These are phyloP conservation scores for Melanchra persicariae DNA, from an alignment of 2,888 invertebrate genomes.

Conservation along the genomic window DNA sequence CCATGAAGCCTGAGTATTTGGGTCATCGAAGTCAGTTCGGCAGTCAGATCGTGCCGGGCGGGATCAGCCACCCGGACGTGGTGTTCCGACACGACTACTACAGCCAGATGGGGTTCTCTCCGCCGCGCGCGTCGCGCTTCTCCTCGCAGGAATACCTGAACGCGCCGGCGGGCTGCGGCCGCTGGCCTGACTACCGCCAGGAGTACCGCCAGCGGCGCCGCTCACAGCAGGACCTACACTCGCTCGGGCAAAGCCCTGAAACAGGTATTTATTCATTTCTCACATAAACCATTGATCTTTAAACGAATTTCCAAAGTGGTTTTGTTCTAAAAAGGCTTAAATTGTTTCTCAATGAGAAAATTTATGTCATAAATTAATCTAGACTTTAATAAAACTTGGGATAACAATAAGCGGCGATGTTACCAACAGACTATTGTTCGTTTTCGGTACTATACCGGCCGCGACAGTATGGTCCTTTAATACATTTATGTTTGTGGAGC, in stretches of 20 bases:
- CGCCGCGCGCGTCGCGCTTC: constrained; percentile 85
- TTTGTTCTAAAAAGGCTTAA: constrained; percentile 14
- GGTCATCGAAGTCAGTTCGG: constrained; percentile 84
- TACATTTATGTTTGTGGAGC: constrained; percentile 53
- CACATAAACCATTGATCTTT: neutral
- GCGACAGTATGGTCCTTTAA: constrained; percentile 27
- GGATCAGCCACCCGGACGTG: constrained; percentile 86
- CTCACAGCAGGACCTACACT: constrained; percentile 88
- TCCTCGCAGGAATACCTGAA: constrained; percentile 89
- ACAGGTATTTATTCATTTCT: constrained; percentile 78
- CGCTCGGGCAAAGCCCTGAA: constrained; percentile 85
- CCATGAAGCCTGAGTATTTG: constrained; percentile 84
- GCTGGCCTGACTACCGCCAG: constrained; percentile 86
- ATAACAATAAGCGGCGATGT: constrained; percentile 26
- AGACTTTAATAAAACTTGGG: constrained; percentile 6
- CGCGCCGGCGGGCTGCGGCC: constrained; percentile 83
- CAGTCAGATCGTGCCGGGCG: constrained; percentile 84
- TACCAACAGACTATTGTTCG: constrained; percentile 16
- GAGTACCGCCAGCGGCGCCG: constrained; percentile 87
- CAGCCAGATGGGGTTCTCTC: constrained; percentile 82
- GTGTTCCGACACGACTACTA: constrained; percentile 87
- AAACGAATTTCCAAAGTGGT: neutral
- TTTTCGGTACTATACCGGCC: constrained; percentile 26
- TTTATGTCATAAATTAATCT: constrained; percentile 35
- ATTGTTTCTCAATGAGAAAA: constrained; percentile 21